Evolutionary conservation across 23 tunicate genomes (phyloP).

Genomic region (Halocynthia roretzi): DNA sequence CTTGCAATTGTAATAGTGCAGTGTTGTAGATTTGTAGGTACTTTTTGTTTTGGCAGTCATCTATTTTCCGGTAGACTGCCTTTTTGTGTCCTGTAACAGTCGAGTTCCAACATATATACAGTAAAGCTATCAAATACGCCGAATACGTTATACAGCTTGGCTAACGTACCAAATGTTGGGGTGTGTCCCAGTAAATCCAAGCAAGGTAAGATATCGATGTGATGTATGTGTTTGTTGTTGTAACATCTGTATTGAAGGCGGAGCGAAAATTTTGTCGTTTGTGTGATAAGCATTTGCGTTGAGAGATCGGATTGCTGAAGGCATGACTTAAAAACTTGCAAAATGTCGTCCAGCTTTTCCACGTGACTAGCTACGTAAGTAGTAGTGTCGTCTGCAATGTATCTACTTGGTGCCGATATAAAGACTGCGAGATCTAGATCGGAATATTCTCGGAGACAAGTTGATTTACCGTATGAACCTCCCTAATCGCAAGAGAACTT

Average conservation of each 20-base stretch:
- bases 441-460: slow-evolving; percentile 48
- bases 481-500: slow-evolving; percentile 24
- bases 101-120: neutral
- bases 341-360: neutral
- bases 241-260: slow-evolving; percentile 46
- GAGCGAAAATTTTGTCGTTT: slow-evolving; percentile 28
- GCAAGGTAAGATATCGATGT: slow-evolving; percentile 46
- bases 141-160: no score
- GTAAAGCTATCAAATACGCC: no score
- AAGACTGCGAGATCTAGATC: slow-evolving; percentile 35
- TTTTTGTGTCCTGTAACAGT: slow-evolving; percentile 43
- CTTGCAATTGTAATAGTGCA: slow-evolving; percentile 39
- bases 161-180: slow-evolving; percentile 26
- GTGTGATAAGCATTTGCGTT: slow-evolving; percentile 35
- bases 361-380: no score
- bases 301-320: slow-evolving; percentile 34
- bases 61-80: slow-evolving; percentile 28
- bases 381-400: no score
- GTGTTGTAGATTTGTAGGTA: slow-evolving; percentile 35
- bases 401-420: slow-evolving; percentile 1
- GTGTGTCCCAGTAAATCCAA: slow-evolving; percentile 38
- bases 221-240: slow-evolving; percentile 53
- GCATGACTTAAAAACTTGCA: slow-evolving; percentile 17
- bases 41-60: slow-evolving; percentile 33
- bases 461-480: slow-evolving; percentile 56